Percentiles rank a stretch among this genome's conserved stretches.
phyloP scores from a whole-genome alignment of 2,113 vertebrate species.

The Cinclus cinclus region DNA sequence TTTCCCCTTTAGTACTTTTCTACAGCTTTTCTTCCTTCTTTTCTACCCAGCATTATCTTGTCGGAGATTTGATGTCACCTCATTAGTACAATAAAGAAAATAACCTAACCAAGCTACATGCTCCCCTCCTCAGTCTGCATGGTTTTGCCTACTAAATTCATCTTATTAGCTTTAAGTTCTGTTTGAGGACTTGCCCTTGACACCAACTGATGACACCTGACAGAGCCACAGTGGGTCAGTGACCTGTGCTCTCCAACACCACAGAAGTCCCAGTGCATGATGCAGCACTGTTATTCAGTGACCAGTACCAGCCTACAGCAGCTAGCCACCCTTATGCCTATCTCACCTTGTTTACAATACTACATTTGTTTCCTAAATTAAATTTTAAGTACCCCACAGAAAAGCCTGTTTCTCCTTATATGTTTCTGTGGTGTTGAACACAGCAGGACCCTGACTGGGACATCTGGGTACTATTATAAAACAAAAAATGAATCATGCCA shows the following conservation, averaged over 20 bases:
- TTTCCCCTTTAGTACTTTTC: neutral
- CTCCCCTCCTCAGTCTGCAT: neutral
- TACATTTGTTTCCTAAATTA: neutral
- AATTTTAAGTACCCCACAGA: neutral
- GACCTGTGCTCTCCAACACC: neutral
- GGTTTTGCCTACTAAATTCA: neutral
- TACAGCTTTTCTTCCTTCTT: neutral
- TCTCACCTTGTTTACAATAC: neutral
- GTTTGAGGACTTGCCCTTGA: neutral
- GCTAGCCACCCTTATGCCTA: neutral
- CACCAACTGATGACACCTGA: neutral
- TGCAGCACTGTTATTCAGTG: rapidly evolving
- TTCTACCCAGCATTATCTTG: neutral
- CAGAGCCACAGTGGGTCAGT: neutral
- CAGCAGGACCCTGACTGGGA: neutral
- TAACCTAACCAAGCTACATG: neutral
- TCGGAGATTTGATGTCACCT: neutral
- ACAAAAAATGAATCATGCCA: constrained; percentile 41
- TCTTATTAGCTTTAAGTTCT: neutral
- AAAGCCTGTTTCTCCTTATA: constrained; percentile 9
- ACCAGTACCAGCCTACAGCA: neutral
- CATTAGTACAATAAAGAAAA: neutral
- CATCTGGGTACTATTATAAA: constrained; percentile 43
- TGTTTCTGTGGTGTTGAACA: neutral
- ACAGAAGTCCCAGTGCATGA: rapidly evolving